Percentiles rank a stretch among this genome's conserved stretches.
Conservation (phyloP, 1,140 invertebrate species). For the Subanguina moxae region DNA sequence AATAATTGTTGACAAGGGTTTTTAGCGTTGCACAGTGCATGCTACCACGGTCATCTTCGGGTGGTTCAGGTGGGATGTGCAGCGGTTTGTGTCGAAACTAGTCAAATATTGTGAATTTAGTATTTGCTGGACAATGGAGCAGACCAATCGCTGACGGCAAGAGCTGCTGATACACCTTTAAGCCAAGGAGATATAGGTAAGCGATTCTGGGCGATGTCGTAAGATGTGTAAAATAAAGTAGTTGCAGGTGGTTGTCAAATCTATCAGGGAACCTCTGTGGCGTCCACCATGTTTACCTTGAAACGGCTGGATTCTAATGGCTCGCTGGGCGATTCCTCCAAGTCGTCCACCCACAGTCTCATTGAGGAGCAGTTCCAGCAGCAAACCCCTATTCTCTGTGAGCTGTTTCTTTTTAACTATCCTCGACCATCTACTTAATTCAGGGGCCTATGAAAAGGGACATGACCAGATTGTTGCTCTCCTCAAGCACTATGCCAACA, state of each 20-base stretch:
- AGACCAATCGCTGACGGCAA: slow-evolving; percentile 61
- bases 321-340: background rate
- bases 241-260: background rate
- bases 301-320: slow-evolving; percentile 10
- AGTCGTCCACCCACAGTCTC: slow-evolving; percentile 25
- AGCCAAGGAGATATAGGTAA: slow-evolving; percentile 15
- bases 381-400: background rate
- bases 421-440: slow-evolving; percentile 3
- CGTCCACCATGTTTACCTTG: slow-evolving; percentile 19
- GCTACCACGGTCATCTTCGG: slow-evolving; percentile 63
- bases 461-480: slow-evolving; percentile 63
- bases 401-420: too few relatives aligned
- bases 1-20: too few relatives aligned
- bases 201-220: background rate
- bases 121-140: slow-evolving; percentile 63
- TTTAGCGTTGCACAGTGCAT: slow-evolving; percentile 63
- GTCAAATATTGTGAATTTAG: too few relatives aligned
- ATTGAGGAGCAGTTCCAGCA: slow-evolving; percentile 47
- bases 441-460: slow-evolving; percentile 64
- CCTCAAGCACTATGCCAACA: slow-evolving; percentile 63
- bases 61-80: slow-evolving; percentile 58
- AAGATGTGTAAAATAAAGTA: slow-evolving; percentile 1
- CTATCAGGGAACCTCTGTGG: slow-evolving; percentile 1
- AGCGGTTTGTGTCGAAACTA: too few relatives aligned
- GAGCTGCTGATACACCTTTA: slow-evolving; percentile 47